Percentiles rank a stretch among this genome's conserved stretches.
Evolutionary conservation across 2,113 vertebrate genomes (phyloP).

Genomic region (Microcebus murinus): DNA sequence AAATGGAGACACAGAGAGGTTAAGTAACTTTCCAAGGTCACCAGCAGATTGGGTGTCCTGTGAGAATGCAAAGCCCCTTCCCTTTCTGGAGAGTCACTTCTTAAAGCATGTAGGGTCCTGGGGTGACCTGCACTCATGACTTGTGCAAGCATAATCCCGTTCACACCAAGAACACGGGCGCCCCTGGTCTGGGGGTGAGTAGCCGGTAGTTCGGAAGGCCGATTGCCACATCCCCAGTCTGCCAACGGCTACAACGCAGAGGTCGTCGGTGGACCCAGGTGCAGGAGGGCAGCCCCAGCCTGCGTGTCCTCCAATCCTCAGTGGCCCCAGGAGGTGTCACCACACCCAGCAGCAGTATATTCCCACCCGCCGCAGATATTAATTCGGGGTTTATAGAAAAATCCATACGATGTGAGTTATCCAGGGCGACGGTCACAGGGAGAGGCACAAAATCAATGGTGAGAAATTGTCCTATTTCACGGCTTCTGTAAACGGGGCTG

Average conservation of each 20-base stretch:
- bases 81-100: neutral
- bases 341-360: slow-evolving; percentile 78
- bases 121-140: neutral
- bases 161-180: neutral
- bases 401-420: slow-evolving; percentile 95
- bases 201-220: neutral
- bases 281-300: neutral
- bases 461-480: slow-evolving; percentile 95
- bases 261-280: neutral
- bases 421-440: slow-evolving; percentile 86
- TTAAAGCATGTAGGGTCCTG: neutral
- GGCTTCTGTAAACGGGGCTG: slow-evolving; percentile 92
- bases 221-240: neutral
- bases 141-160: neutral
- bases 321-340: slow-evolving; percentile 61
- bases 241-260: neutral
- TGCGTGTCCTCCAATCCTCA: neutral
- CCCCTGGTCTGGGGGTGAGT: neutral
- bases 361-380: slow-evolving; percentile 84
- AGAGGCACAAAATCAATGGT: slow-evolving; percentile 93
- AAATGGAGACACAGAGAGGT: slow-evolving; percentile 10
- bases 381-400: slow-evolving; percentile 94
- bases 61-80: neutral
- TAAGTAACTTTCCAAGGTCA: neutral
- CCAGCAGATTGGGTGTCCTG: neutral